phyloP scores from a whole-genome alignment of 2,888 invertebrate species.

The Oscheius onirici region DNA sequence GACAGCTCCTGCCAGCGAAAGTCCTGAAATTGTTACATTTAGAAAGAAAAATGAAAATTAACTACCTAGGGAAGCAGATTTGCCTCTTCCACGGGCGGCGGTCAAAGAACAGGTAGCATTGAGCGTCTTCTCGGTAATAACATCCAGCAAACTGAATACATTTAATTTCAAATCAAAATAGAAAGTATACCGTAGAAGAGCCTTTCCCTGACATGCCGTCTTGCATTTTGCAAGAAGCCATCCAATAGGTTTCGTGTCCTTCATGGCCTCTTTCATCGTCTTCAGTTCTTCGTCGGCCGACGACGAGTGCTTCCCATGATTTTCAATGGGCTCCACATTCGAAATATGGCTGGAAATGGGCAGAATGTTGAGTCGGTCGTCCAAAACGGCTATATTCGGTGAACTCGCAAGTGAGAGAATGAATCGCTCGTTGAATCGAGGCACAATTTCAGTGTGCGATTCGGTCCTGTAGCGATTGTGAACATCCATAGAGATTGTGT shows the following conservation, averaged over 20 bases:
- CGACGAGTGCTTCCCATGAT: background rate
- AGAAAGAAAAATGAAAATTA: background rate
- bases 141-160: constrained; percentile 87
- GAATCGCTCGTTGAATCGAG: constrained; percentile 95
- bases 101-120: constrained; percentile 92
- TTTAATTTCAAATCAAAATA: constrained; percentile 7
- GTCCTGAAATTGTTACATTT: constrained; percentile 54
- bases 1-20: constrained; percentile 81
- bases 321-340: constrained; percentile 77
- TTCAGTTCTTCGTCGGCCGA: constrained; percentile 78
- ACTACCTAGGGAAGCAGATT: constrained; percentile 91
- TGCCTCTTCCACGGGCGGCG: constrained; percentile 92
- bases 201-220: constrained; percentile 75
- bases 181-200: constrained; percentile 39
- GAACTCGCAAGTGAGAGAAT: constrained; percentile 89
- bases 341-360: constrained; percentile 90
- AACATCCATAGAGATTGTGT: constrained; percentile 97
- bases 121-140: constrained; percentile 88
- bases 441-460: constrained; percentile 88
- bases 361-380: constrained; percentile 89
- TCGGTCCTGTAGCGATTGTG: constrained; percentile 94
- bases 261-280: constrained; percentile 83
- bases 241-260: constrained; percentile 91
- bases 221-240: constrained; percentile 86
- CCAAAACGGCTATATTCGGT: constrained; percentile 81